These are phyloP conservation scores for Zapornia atra DNA, from an alignment of 2,113 vertebrate genomes.

Conservation along the genomic window DNA sequence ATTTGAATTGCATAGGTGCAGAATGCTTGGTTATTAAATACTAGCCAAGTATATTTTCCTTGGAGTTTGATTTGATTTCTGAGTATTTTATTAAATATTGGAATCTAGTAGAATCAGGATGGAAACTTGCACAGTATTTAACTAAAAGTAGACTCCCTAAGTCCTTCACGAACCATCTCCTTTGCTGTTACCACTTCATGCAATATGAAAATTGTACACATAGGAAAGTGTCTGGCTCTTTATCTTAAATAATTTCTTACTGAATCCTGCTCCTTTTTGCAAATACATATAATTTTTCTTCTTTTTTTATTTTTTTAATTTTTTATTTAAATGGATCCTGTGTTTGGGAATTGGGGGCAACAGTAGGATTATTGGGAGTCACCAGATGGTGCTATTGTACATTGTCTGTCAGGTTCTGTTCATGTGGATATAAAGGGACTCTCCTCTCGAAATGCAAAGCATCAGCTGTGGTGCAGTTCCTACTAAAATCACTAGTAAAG, in stretches of 20 bases:
- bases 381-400: conserved; percentile 71
- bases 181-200: neutral
- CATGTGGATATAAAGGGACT: neutral
- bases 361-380: conserved; percentile 48
- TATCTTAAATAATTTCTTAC: neutral
- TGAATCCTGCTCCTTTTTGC: neutral
- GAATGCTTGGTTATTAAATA: neutral
- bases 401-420: conserved; percentile 15
- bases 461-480: neutral
- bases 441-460: neutral
- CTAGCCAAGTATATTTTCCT: neutral
- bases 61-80: neutral
- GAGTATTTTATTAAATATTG: neutral
- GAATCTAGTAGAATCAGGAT: neutral
- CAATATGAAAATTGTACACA: neutral
- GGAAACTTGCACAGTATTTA: neutral
- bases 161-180: neutral
- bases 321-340: neutral
- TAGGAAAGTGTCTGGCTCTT: neutral
- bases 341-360: conserved; percentile 12
- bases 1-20: neutral
- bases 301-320: neutral
- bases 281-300: neutral
- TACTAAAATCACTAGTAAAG: neutral
- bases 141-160: neutral